Percentiles rank a stretch among this genome's conserved stretches.
Evolutionary conservation across 2,797 vertebrate species (phyloP).

Genomic region (Pangasius macronema): DNA sequence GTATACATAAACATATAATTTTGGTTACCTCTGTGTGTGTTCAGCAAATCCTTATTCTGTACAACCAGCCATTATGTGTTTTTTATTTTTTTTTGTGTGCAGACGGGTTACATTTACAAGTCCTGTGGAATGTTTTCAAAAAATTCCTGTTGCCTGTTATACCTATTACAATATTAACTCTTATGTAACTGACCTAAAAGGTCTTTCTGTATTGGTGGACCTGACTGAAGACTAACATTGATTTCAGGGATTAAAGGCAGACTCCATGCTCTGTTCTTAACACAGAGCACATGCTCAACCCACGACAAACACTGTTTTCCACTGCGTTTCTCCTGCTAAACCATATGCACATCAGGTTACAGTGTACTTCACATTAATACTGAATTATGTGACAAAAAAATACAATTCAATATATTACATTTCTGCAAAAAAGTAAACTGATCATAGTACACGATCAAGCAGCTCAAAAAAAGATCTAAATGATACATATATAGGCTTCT

Average conservation of each 20-base stretch:
- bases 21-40: constrained; percentile 52
- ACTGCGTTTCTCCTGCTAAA: not conserved
- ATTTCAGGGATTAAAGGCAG: not conserved
- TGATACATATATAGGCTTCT: not conserved
- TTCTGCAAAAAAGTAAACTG: not conserved
- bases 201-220: too few relatives aligned
- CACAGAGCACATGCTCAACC: not conserved
- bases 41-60: constrained; percentile 17
- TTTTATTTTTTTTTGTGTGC: not conserved
- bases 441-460: not conserved
- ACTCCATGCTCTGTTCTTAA: not conserved
- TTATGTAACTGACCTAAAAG: not conserved
- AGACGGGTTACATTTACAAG: not conserved
- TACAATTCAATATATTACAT: not conserved
- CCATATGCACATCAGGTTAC: not conserved
- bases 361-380: not conserved
- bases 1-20: constrained; percentile 63
- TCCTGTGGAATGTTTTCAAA: not conserved
- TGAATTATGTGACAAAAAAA: not conserved
- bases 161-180: not conserved
- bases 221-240: not conserved
- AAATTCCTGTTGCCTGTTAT: not conserved
- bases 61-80: not conserved
- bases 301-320: not conserved
- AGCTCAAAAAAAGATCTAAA: not conserved